These are phyloP conservation scores for Heliconius hewitsoni DNA, from an alignment of 1,140 invertebrate genomes.

Conservation along the genomic window DNA sequence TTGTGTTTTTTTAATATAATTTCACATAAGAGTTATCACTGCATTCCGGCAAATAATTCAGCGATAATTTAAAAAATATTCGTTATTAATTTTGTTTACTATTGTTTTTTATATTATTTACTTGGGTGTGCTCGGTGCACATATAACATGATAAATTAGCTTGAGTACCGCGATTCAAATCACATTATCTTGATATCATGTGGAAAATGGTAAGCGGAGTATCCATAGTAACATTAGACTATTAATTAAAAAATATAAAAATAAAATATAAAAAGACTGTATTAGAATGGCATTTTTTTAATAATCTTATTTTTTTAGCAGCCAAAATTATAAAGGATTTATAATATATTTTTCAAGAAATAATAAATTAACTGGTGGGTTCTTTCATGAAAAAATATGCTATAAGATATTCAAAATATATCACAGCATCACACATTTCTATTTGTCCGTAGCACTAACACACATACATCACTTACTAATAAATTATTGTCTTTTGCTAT, in stretches of 20 bases:
- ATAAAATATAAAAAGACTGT: not conserved
- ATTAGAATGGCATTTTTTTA: not conserved
- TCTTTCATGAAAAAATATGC: constrained; percentile 17
- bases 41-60: not conserved
- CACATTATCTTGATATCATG: not conserved
- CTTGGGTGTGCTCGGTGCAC: not conserved
- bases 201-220: not conserved
- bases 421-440: constrained; percentile 67
- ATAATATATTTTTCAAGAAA: not conserved
- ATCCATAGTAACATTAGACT: not conserved
- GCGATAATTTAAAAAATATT: not conserved
- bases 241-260: not conserved
- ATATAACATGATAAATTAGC: not conserved
- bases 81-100: not conserved
- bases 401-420: constrained; percentile 40
- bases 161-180: too few species aligned
- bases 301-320: not conserved
- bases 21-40: not conserved
- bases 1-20: not conserved
- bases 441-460: constrained; percentile 21
- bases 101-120: not conserved
- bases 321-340: not conserved
- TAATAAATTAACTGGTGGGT: constrained; percentile 28
- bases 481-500: constrained; percentile 1
- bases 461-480: constrained; percentile 9